Percentiles rank a stretch among this genome's conserved stretches.
Evolutionary conservation across 2,797 vertebrate genomes (phyloP).

Genomic region (Meriones psammophilus): DNA sequence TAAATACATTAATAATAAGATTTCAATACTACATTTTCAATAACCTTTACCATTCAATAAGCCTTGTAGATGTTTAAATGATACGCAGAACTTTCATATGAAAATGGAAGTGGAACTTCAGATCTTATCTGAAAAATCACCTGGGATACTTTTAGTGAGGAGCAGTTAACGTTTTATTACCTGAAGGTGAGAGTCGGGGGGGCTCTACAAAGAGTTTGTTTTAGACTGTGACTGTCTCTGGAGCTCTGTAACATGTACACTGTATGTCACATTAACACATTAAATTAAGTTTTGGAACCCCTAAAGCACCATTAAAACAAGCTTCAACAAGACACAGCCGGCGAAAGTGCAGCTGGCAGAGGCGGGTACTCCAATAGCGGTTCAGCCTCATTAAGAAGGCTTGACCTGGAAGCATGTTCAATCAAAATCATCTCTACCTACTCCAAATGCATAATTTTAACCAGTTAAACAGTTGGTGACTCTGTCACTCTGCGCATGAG

Average conservation of each 20-base stretch:
- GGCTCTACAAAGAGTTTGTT: conserved; percentile 66
- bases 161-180: conserved; percentile 59
- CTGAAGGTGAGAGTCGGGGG: conserved; percentile 49
- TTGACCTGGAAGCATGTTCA: conserved; percentile 45
- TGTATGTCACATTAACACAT: conserved; percentile 76
- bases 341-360: conserved; percentile 72
- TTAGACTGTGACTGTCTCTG: conserved; percentile 59
- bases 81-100: conserved; percentile 46
- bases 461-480: conserved; percentile 38
- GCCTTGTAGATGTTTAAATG: conserved; percentile 28
- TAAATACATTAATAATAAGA: not conserved
- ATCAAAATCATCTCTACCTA: conserved; percentile 52
- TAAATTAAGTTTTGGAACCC: conserved; percentile 76
- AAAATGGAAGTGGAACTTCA: conserved; percentile 64
- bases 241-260: conserved; percentile 73
- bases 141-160: conserved; percentile 58
- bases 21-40: conserved; percentile 57
- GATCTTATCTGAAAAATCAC: not conserved
- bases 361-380: conserved; percentile 10
- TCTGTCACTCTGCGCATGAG: conserved; percentile 31
- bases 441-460: conserved; percentile 58
- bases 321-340: conserved; percentile 68
- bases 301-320: conserved; percentile 78
- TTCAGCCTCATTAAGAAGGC: conserved; percentile 70
- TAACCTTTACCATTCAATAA: conserved; percentile 39